A percentile compares a stretch with the other conserved stretches of the same genome.
Conservation (phyloP, 2,888 invertebrate species). For the Drosophila anceps region DNA sequence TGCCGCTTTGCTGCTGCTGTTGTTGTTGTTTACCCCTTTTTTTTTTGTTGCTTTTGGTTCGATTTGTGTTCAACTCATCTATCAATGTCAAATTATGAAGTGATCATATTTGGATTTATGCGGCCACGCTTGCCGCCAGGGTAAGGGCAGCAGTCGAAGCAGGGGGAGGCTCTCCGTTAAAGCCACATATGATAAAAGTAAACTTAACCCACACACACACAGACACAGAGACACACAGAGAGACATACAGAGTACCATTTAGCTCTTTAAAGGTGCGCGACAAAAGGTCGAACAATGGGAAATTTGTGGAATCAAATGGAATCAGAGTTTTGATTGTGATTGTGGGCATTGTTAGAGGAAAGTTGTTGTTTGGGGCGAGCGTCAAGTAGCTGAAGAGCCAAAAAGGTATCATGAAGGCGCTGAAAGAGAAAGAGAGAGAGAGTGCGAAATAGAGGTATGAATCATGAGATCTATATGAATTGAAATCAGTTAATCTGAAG, state of each 20-base stretch:
- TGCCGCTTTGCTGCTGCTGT: slow-evolving; percentile 49
- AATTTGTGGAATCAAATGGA: background rate
- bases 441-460: background rate
- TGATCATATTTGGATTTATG: slow-evolving; percentile 86
- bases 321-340: background rate
- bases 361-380: background rate
- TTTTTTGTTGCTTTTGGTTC: slow-evolving; percentile 46
- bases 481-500: background rate
- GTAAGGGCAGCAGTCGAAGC: background rate
- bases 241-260: slow-evolving; percentile 18
- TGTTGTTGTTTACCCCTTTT: slow-evolving; percentile 55
- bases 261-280: slow-evolving; percentile 40
- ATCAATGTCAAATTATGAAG: slow-evolving; percentile 86
- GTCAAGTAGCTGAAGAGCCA: background rate
- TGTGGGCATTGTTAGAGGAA: background rate
- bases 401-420: background rate
- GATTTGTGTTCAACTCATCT: slow-evolving; percentile 82
- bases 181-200: slow-evolving; percentile 36
- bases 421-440: background rate
- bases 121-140: slow-evolving; percentile 43
- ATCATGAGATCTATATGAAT: background rate
- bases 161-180: slow-evolving; percentile 26
- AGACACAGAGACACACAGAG: background rate
- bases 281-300: slow-evolving; percentile 41
- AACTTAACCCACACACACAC: slow-evolving; percentile 9